Evolutionary conservation across 2,113 vertebrate genomes (phyloP).

Genomic region (Myotis brandtii): DNA sequence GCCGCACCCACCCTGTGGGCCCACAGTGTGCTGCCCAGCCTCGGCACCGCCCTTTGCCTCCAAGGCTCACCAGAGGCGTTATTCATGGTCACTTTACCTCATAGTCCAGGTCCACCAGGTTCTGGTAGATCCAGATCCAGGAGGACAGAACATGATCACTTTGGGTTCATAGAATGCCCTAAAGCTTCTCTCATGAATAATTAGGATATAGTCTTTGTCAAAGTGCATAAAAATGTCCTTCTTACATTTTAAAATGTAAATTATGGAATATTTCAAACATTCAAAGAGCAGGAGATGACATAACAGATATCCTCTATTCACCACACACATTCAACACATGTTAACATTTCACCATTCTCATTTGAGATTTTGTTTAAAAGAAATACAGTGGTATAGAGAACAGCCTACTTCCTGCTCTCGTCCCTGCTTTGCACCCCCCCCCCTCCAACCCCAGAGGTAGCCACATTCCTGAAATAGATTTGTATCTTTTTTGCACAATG

Average conservation of each 20-base stretch:
- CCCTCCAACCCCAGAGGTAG: not conserved
- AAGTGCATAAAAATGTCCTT: not conserved
- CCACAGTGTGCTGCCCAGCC: not conserved
- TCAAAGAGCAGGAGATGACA: not conserved
- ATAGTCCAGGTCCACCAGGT: not conserved
- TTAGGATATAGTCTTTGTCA: not conserved
- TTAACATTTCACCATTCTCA: not conserved
- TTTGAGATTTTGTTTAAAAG: conserved; percentile 26
- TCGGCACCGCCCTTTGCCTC: not conserved
- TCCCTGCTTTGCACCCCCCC: not conserved
- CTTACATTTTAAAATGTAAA: not conserved
- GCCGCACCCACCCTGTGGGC: not conserved
- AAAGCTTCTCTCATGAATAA: conserved; percentile 12
- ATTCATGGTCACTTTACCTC: not conserved
- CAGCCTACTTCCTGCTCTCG: not conserved
- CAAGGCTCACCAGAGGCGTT: accelerated
- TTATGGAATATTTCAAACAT: not conserved
- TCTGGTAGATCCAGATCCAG: not conserved
- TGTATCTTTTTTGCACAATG: not conserved
- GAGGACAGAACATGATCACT: not conserved
- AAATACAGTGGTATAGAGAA: not conserved
- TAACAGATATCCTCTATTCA: not conserved
- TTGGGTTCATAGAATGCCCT: not conserved
- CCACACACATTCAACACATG: not conserved
- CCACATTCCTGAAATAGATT: not conserved